These are phyloP conservation scores for Acanthoscelides obtectus DNA, from an alignment of 2,888 invertebrate species.

Conservation along the genomic window DNA sequence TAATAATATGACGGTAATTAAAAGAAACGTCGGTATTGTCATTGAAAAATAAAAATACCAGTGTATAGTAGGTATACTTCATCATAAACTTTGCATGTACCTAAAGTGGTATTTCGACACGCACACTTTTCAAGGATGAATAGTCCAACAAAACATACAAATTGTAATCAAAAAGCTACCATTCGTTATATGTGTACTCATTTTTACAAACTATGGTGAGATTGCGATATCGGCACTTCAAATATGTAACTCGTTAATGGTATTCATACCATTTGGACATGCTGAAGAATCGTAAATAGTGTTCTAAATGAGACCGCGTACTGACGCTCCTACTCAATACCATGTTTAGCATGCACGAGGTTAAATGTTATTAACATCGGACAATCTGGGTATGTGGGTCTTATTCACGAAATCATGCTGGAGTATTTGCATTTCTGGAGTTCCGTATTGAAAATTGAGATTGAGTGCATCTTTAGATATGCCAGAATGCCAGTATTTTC, in stretches of 20 bases:
- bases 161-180: neutral
- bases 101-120: too few relatives aligned
- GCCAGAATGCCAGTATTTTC: too few relatives aligned
- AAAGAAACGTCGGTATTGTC: too few relatives aligned
- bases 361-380: constrained; percentile 12
- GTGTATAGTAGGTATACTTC: too few relatives aligned
- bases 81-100: too few relatives aligned
- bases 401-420: neutral
- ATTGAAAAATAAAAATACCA: too few relatives aligned
- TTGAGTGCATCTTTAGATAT: neutral
- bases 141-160: too few relatives aligned
- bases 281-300: constrained; percentile 1
- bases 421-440: neutral
- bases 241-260: neutral
- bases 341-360: constrained; percentile 21
- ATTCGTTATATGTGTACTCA: neutral
- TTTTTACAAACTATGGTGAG: neutral
- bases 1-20: too few relatives aligned
- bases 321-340: constrained; percentile 20
- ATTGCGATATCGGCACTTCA: neutral
- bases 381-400: constrained; percentile 18
- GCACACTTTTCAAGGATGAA: too few relatives aligned
- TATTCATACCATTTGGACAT: neutral
- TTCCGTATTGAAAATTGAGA: neutral
- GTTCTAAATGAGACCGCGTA: constrained; percentile 18